Conservation (phyloP, 2,888 invertebrate species). For the Caenorhabditis sp. region DNA sequence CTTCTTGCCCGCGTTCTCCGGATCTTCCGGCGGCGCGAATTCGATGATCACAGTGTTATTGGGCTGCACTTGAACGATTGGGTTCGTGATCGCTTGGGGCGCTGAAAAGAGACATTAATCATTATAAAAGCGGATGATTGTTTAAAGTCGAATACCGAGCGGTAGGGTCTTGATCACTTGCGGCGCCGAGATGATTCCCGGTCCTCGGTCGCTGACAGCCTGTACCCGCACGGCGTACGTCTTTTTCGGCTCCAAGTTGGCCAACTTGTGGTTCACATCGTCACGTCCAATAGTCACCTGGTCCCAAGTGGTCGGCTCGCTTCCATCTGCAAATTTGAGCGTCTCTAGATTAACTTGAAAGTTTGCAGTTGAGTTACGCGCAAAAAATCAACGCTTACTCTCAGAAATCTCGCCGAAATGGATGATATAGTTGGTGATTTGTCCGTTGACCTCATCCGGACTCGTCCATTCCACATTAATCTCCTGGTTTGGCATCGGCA, state of each 20-base stretch:
- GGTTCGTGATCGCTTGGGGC: constrained; percentile 52
- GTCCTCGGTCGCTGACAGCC: constrained; percentile 77
- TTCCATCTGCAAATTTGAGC: constrained; percentile 53
- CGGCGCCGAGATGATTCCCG: constrained; percentile 75
- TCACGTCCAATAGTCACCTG: constrained; percentile 67
- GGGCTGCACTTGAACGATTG: constrained; percentile 68
- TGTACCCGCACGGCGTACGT: constrained; percentile 74
- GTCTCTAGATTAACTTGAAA: neutral
- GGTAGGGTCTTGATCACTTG: constrained; percentile 73
- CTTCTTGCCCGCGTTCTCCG: constrained; percentile 73
- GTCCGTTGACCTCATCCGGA: constrained; percentile 78
- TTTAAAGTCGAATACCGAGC: constrained; percentile 52
- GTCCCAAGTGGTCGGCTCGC: constrained; percentile 74
- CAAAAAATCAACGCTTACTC: constrained; percentile 57
- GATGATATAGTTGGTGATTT: constrained; percentile 73
- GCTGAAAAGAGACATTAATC: constrained; percentile 57
- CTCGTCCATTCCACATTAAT: constrained; percentile 78
- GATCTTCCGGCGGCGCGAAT: constrained; percentile 73
- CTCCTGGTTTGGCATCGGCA: constrained; percentile 74
- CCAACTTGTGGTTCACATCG: constrained; percentile 69
- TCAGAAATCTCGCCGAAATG: constrained; percentile 75
- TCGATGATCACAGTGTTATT: constrained; percentile 76
- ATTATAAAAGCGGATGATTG: neutral
- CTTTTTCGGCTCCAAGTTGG: constrained; percentile 74
- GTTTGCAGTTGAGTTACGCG: no score